Conservation (phyloP, 2,888 invertebrate species). For the Balanococcus diminutus region DNA sequence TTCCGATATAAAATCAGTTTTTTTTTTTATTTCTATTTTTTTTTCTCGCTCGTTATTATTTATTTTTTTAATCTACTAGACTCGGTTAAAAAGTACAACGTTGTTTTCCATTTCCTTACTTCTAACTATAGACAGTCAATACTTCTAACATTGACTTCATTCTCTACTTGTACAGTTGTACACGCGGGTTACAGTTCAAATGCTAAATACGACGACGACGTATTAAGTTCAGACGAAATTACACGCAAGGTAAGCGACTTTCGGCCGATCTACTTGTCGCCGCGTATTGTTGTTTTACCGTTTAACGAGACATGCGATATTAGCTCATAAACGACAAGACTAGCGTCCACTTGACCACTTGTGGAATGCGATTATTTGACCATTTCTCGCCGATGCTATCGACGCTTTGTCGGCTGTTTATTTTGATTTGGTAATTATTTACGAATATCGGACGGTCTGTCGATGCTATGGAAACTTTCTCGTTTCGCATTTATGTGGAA, state of each 20-base stretch:
- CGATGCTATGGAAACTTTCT: not conserved
- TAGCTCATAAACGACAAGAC: not conserved
- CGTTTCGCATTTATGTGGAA: not conserved
- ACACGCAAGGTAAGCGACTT: slow-evolving; percentile 3
- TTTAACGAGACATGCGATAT: not conserved
- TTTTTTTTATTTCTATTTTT: not conserved
- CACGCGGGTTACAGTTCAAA: slow-evolving; percentile 5
- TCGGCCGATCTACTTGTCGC: not conserved
- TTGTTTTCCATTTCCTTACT: not conserved
- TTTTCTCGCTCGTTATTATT: not conserved
- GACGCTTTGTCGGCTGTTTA: not conserved
- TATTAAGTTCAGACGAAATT: not conserved
- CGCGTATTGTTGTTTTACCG: not conserved
- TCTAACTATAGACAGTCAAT: no score
- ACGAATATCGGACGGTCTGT: not conserved
- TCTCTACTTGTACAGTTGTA: not conserved
- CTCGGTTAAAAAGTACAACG: not conserved
- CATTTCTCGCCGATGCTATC: not conserved
- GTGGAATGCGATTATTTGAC: not conserved
- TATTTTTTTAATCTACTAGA: not conserved
- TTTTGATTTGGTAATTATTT: slow-evolving; percentile 13
- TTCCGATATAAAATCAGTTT: not conserved
- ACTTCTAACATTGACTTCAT: not conserved
- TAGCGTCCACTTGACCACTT: not conserved
- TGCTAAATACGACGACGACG: not conserved